Base-by-base conservation (phyloP, 2,797 vertebrate species). In the Myotis findleyi region DNA sequence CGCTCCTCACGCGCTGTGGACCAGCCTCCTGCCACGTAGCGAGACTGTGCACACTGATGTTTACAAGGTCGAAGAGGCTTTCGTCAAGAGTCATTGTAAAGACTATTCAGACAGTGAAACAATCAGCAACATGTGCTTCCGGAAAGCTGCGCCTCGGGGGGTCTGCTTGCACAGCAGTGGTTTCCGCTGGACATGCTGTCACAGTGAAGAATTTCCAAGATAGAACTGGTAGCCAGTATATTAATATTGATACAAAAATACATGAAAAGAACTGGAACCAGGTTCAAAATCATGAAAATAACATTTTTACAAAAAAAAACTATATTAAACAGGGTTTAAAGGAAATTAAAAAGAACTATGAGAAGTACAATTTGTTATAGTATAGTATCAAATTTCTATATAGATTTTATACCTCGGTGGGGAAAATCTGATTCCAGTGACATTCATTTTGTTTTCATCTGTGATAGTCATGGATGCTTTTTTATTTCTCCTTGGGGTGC, bases 1-100 rank as follows among this genome's bases (percentile, higher is more conserved):
- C 95, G 97, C 97, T 98, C 97, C 97, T 97, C 95, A 80, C 97
- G 97, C 98, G 98, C 98, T 98, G 98, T 98, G 98, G 98, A 98
- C 98, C 97, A 98, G 98, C 98, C 98, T 98, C 98, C 97, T 96
- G 92, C 96, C 51, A 97, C 98, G 98, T 98, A 98, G 98, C 96
- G 96, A 98, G 98, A 98, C 97, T 98, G 98, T 87, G 83, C 98
- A 98, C 98, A 99, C 99, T 98, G 99, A 99, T 98, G 99, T 99
- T 99, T 99, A 99, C 99, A 98, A 98, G 99, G 98, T 98, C 97
- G 97, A 94, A 97, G 96, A 97, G 97, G 98, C 95, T 96, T 98
- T 98, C 97, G 83, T 96, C 93, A 93, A 97, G 97, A 98, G 94
- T 97, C 96, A 96, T 96, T 93, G 72, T 96, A 87, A 97, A 97